Evolutionary conservation across 1,140 invertebrate genomes (phyloP).

Genomic region (Alviniconcha marisindica): DNA sequence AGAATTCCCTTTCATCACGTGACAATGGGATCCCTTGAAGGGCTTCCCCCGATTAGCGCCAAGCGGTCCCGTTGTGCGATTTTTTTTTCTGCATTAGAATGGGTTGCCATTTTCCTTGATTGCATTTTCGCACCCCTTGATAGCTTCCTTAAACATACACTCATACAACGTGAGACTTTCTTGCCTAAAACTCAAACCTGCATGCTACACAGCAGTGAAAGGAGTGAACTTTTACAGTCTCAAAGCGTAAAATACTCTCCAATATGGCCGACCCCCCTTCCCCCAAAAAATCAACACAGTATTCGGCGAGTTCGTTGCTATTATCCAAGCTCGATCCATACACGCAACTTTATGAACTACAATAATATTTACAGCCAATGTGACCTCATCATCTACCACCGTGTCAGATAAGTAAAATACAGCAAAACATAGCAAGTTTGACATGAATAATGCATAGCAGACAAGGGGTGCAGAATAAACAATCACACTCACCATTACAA

Average conservation of each 20-base stretch:
- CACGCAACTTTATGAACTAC: too few species aligned
- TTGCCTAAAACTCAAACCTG: too few species aligned
- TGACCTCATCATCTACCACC: too few species aligned
- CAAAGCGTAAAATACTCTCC: slow-evolving; percentile 34
- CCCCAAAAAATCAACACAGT: background rate
- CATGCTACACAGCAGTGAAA: background rate
- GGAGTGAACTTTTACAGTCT: background rate
- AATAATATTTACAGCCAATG: too few species aligned
- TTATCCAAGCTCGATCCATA: too few species aligned
- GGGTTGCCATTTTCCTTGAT: background rate
- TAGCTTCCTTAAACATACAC: background rate
- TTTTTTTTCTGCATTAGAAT: background rate
- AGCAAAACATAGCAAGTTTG: background rate
- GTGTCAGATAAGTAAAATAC: background rate
- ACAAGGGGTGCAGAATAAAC: slow-evolving; percentile 27
- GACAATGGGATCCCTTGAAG: slow-evolving; percentile 34
- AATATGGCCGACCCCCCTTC: slow-evolving; percentile 39
- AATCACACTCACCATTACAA: slow-evolving; percentile 38
- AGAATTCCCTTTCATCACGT: slow-evolving; percentile 25
- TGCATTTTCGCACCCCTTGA: background rate
- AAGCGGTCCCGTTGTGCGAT: background rate
- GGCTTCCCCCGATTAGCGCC: slow-evolving; percentile 28
- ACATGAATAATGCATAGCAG: slow-evolving; percentile 39
- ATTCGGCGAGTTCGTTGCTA: too few species aligned
- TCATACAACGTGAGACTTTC: background rate